Evolutionary conservation across 1,140 invertebrate species (phyloP).

Genomic region (Listronotus bonariensis): DNA sequence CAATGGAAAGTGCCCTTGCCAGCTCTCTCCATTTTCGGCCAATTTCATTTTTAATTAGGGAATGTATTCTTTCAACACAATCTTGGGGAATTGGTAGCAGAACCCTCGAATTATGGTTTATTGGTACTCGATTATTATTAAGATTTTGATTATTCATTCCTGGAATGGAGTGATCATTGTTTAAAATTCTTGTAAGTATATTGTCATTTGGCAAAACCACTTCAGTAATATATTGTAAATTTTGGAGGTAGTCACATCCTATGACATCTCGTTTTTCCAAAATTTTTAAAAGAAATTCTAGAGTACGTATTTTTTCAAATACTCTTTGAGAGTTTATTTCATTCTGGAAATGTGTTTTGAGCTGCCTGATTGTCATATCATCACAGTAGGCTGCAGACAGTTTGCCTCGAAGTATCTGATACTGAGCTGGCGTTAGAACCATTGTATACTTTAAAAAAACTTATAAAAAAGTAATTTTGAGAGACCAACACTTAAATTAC

Average conservation of each 20-base stretch:
- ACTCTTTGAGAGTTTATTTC: slow-evolving; percentile 34
- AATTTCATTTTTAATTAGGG: slow-evolving; percentile 30
- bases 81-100: too few species aligned
- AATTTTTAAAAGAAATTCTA: slow-evolving; percentile 19
- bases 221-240: slow-evolving; percentile 18
- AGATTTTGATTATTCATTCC: too few species aligned
- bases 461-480: too few species aligned
- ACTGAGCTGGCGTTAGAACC: too few species aligned
- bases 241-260: slow-evolving; percentile 5
- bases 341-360: slow-evolving; percentile 27
- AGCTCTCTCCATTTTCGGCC: slow-evolving; percentile 40
- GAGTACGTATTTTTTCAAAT: slow-evolving; percentile 19
- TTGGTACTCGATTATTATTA: too few species aligned
- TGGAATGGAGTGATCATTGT: not conserved
- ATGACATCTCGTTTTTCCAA: slow-evolving; percentile 37
- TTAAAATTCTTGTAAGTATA: not conserved
- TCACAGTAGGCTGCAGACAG: too few species aligned
- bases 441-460: too few species aligned
- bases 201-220: not conserved
- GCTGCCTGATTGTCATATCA: too few species aligned
- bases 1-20: slow-evolving; percentile 29
- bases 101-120: too few species aligned
- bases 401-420: too few species aligned
- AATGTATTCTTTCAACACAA: slow-evolving; percentile 16
- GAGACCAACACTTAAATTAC: too few species aligned